These are phyloP conservation scores for Tholera decimalis DNA, from an alignment of 2,888 invertebrate species.

Conservation along the genomic window DNA sequence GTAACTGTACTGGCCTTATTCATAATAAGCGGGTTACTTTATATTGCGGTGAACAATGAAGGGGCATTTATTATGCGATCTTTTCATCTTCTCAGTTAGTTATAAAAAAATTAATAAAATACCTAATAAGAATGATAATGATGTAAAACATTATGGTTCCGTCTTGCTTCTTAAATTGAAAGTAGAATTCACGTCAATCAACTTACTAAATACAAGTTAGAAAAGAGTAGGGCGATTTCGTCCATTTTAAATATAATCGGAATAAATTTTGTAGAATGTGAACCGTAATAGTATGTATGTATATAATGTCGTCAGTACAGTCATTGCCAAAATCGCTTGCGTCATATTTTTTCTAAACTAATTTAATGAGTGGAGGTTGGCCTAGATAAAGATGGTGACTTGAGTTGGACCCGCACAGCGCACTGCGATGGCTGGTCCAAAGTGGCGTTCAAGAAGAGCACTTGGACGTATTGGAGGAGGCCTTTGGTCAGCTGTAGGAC, in stretches of 20 bases:
- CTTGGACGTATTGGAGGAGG: no score
- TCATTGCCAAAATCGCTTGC: constrained; percentile 2
- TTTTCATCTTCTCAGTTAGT: no score
- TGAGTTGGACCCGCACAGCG: no score
- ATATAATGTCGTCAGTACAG: constrained; percentile 2
- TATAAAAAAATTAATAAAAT: no score
- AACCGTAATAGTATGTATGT: constrained; percentile 3
- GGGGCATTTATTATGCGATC: not conserved
- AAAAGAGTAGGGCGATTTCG: not conserved
- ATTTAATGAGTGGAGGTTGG: not conserved
- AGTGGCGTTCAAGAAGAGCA: no score
- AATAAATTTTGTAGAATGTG: constrained; percentile 2
- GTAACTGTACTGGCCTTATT: not conserved
- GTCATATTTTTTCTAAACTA: not conserved
- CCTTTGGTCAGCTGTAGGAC: no score
- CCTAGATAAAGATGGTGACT: no score
- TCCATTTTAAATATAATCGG: not conserved
- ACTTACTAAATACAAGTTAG: not conserved
- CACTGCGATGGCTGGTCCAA: no score
- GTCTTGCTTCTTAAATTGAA: not conserved
- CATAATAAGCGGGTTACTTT: not conserved
- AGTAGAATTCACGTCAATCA: not conserved
- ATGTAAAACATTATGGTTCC: not conserved
- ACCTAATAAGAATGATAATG: constrained; percentile 3
- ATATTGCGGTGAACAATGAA: not conserved